A percentile compares a stretch with the other conserved stretches of the same genome.
Evolutionary conservation across 2,888 invertebrate genomes (phyloP).

Genomic region (Margaritifera margaritifera): DNA sequence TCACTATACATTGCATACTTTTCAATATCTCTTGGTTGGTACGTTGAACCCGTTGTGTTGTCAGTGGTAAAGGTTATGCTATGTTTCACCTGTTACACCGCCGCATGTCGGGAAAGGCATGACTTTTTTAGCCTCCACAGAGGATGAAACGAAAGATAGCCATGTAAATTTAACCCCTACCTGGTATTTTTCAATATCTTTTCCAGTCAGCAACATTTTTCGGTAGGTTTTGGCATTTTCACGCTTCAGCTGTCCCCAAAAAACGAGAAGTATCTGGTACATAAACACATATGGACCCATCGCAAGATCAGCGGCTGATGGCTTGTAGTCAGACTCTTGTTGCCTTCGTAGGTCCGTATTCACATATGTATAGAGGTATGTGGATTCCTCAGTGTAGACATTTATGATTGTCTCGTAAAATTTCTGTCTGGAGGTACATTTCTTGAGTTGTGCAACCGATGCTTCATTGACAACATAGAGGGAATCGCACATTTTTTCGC

Average conservation of each 20-base stretch:
- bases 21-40: no score
- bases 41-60: not conserved
- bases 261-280: slow-evolving; percentile 17
- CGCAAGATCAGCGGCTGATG: slow-evolving; percentile 18
- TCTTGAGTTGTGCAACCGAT: slow-evolving; percentile 2
- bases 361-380: slow-evolving; percentile 10
- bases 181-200: slow-evolving; percentile 12
- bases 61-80: not conserved
- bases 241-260: no score
- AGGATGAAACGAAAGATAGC: slow-evolving; percentile 21
- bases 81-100: slow-evolving; percentile 4
- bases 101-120: slow-evolving; percentile 13
- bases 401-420: slow-evolving; percentile 13
- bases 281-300: slow-evolving; percentile 18
- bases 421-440: slow-evolving; percentile 2
- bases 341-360: slow-evolving; percentile 21
- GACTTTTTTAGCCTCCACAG: slow-evolving; percentile 8
- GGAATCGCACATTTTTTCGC: slow-evolving; percentile 15
- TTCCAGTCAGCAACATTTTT: slow-evolving; percentile 8
- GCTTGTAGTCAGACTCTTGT: slow-evolving; percentile 6
- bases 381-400: slow-evolving; percentile 17
- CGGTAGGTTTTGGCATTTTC: slow-evolving; percentile 13
- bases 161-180: slow-evolving; percentile 11
- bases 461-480: slow-evolving; percentile 11
- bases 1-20: no score